phyloP scores from a whole-genome alignment of 2,888 invertebrate genomes.

The Bombyx huttoni region DNA sequence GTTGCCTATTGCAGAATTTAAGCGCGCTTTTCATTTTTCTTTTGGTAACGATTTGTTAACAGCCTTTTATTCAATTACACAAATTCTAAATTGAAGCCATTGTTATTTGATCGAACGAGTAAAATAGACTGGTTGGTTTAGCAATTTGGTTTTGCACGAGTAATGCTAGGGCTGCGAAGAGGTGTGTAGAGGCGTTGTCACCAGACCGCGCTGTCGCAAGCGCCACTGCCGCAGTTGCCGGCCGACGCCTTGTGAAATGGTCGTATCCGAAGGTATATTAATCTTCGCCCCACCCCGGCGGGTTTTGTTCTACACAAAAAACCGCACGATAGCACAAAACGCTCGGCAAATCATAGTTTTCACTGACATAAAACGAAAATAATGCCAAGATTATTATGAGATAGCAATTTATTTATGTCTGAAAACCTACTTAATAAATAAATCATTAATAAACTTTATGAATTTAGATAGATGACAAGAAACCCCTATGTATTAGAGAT shows the following conservation, averaged over 20 bases:
- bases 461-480: constrained; percentile 10
- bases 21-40: neutral
- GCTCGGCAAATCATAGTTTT: constrained; percentile 1
- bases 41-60: neutral
- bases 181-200: constrained; percentile 25
- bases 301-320: constrained; percentile 56
- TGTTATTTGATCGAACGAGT: constrained; percentile 36
- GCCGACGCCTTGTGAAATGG: constrained; percentile 65
- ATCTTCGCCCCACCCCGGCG: constrained; percentile 49
- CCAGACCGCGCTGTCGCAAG: constrained; percentile 46
- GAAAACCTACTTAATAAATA: constrained; percentile 5
- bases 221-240: constrained; percentile 42
- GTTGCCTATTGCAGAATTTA: neutral
- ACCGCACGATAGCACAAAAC: constrained; percentile 30
- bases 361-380: constrained; percentile 4
- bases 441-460: constrained; percentile 18
- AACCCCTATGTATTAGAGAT: constrained; percentile 17
- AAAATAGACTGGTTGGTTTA: constrained; percentile 50
- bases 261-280: constrained; percentile 68
- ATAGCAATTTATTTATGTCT: neutral
- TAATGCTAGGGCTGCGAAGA: constrained; percentile 22
- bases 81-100: constrained; percentile 31
- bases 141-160: constrained; percentile 53
- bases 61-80: constrained; percentile 31
- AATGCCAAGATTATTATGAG: neutral